phyloP scores from a whole-genome alignment of 2,113 vertebrate species.

The Semnornis frantzii region DNA sequence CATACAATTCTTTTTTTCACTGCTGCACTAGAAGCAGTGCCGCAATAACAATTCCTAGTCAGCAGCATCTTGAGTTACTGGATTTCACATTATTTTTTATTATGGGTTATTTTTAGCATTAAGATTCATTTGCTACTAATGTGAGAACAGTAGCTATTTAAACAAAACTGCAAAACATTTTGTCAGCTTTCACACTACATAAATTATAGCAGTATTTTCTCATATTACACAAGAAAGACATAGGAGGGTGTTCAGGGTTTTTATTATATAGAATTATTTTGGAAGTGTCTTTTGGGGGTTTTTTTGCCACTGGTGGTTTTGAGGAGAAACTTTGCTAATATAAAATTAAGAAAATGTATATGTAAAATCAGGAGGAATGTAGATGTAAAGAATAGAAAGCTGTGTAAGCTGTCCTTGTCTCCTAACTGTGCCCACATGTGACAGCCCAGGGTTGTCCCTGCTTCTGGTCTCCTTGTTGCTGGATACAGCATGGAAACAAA shows the following conservation, averaged over 20 bases:
- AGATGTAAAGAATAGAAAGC: background rate
- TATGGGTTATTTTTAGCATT: background rate
- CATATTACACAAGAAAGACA: background rate
- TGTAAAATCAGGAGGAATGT: background rate
- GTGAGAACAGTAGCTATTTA: slow-evolving; percentile 37
- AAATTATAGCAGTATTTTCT: slow-evolving; percentile 18
- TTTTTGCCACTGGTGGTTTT: background rate
- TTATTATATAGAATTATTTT: background rate
- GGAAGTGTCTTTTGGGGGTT: background rate
- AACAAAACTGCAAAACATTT: slow-evolving; percentile 45
- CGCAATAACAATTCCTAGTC: background rate
- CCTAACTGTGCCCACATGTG: fast-evolving
- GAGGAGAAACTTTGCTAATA: background rate
- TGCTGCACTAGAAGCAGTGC: background rate
- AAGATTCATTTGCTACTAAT: background rate
- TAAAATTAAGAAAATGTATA: background rate
- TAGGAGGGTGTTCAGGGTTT: background rate
- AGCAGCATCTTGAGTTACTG: background rate
- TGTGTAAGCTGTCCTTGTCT: background rate
- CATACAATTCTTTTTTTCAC: background rate
- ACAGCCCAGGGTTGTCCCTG: background rate
- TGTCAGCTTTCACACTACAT: slow-evolving; percentile 46
- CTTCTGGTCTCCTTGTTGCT: background rate
- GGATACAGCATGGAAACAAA: background rate
- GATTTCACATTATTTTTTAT: slow-evolving; percentile 13